Evolutionary conservation across 2,113 vertebrate genomes (phyloP).

Genomic region (Falcunculus frontatus): DNA sequence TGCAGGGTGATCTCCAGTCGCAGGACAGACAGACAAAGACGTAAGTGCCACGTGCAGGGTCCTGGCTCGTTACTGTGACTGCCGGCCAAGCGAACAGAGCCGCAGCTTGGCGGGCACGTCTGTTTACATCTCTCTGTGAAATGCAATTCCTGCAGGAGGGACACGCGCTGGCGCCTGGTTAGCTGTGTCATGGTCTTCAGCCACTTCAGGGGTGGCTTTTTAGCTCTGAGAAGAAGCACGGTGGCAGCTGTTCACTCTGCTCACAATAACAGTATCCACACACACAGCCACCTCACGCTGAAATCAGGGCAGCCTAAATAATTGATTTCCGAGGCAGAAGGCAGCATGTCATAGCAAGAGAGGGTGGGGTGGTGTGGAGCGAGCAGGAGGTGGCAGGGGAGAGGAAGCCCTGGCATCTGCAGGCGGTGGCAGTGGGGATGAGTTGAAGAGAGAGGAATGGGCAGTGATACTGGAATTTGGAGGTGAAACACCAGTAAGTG

Average conservation of each 20-base stretch:
- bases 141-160: neutral
- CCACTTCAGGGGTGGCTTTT: neutral
- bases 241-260: neutral
- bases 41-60: neutral
- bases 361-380: neutral
- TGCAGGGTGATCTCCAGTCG: fast-evolving
- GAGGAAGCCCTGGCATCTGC: neutral
- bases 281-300: neutral
- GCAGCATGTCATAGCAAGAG: neutral
- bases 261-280: neutral
- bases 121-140: neutral
- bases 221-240: fast-evolving
- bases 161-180: neutral
- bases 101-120: fast-evolving
- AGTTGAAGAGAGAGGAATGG: neutral
- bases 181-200: neutral
- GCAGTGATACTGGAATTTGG: neutral
- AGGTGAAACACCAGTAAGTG: neutral
- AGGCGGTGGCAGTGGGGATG: fast-evolving
- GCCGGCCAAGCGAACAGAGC: neutral
- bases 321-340: constrained; percentile 22
- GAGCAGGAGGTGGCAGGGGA: neutral
- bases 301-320: constrained; percentile 51
- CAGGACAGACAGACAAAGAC: neutral
- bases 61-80: fast-evolving